phyloP scores from a whole-genome alignment of 2,797 vertebrate species.

The Acomys russatus region DNA sequence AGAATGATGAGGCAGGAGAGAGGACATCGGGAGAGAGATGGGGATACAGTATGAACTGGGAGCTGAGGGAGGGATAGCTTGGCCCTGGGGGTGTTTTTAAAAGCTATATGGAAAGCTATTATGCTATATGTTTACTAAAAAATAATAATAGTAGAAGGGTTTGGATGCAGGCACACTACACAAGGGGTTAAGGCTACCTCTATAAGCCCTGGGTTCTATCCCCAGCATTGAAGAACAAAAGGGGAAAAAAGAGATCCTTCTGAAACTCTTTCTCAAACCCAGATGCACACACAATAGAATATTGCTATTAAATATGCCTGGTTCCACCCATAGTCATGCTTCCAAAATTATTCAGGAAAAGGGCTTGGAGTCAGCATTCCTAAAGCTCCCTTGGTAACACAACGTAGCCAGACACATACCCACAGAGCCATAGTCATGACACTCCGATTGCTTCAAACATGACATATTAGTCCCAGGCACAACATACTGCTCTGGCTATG shows the following conservation, averaged over 20 bases:
- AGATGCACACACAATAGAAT: not conserved
- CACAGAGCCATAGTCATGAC: not conserved
- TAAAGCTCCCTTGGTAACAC: not conserved
- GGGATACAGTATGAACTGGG: too few species aligned
- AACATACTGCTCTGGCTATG: fast-evolving
- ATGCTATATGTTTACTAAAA: not conserved
- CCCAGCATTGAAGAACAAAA: not conserved
- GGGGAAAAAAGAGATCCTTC: not conserved
- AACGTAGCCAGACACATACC: not conserved
- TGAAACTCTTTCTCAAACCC: not conserved
- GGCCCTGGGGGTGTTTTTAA: not conserved
- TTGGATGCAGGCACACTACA: not conserved
- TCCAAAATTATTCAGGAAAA: not conserved
- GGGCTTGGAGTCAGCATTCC: not conserved
- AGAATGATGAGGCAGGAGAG: not conserved
- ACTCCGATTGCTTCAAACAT: not conserved
- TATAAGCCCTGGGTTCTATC: not conserved
- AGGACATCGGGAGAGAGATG: too few species aligned
- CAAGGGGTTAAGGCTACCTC: not conserved
- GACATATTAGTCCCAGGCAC: not conserved
- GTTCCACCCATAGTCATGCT: not conserved
- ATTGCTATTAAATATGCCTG: not conserved
- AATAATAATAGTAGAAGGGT: not conserved
- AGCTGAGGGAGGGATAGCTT: not conserved
- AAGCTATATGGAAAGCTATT: not conserved